Conservation (phyloP, 2,888 invertebrate genomes). For the Parelbella ahira region DNA sequence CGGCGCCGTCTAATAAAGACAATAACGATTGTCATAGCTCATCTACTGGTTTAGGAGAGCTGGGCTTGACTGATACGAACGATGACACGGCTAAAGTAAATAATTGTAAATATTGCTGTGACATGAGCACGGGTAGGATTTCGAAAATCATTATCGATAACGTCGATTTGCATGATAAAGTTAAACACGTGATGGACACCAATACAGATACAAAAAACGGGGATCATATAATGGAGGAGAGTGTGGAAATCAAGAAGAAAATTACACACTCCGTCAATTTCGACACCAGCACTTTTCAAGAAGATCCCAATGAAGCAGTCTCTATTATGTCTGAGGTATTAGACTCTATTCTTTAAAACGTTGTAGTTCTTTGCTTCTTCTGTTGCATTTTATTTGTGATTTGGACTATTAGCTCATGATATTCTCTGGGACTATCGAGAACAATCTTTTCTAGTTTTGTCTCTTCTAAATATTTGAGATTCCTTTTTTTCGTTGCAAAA, state of each 20-base stretch:
- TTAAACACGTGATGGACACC: constrained; percentile 45
- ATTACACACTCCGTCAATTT: constrained; percentile 44
- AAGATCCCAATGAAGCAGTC: constrained; percentile 44
- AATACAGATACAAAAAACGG: constrained; percentile 31
- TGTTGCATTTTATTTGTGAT: too few species aligned
- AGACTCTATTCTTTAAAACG: constrained; percentile 17
- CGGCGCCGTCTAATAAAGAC: constrained; percentile 22
- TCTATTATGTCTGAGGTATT: constrained; percentile 50
- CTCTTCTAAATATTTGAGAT: too few species aligned
- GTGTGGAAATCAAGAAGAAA: constrained; percentile 34
- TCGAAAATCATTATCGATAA: constrained; percentile 31
- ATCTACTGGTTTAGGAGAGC: constrained; percentile 31
- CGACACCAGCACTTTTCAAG: constrained; percentile 36
- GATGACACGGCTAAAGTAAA: constrained; percentile 31
- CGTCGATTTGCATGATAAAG: constrained; percentile 36
- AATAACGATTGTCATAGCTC: too few species aligned
- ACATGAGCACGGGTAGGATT: constrained; percentile 31
- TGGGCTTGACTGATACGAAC: constrained; percentile 30
- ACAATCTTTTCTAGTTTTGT: too few species aligned
- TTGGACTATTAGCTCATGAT: too few species aligned
- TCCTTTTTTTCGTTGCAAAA: too few species aligned
- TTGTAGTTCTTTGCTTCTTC: constrained; percentile 4
- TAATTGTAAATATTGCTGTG: constrained; percentile 53
- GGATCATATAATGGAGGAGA: constrained; percentile 23
- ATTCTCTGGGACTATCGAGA: too few species aligned